Evolutionary conservation across 2,113 vertebrate genomes (phyloP), one percentile per base, ranked within the genome.

Genomic region (Thamnaconus septentrionalis): DNA sequence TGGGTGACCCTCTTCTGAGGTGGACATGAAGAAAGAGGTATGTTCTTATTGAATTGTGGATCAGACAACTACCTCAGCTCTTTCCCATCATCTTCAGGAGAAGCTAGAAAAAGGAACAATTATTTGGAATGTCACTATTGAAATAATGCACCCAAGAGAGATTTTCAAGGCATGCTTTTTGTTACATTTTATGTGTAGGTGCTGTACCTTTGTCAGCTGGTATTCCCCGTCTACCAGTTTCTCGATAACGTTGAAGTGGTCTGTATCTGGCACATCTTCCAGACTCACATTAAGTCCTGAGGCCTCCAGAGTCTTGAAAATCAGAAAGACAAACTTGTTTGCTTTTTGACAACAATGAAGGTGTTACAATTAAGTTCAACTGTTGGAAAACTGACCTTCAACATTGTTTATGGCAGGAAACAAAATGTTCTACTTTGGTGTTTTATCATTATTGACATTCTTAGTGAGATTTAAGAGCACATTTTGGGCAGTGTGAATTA

Each of bases 241-340:
- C 71, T 92, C 92, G 3, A 91, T 89, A 62, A 93, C 85, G 63
- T 51, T 90, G 64, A 93, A 93, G 68, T 93, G 92, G 66, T 93
- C 90, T 0, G 92, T 91, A 75, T 91, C 70, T 0, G 78, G 63
- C 10, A 93, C 81, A 31, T 92, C 90, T 63, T 92, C 90, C 77
- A 90, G 59, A 12, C 73, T 87, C 42, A 92, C 91, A 43, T 82
- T 86, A 6, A 92, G 71, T 41, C 88, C 90, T 1, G 84, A 71
- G 0, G 55, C 76, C 58, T 82, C 40, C 74, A 93, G 60, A 52
- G 66, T 61, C 91, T 93, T 67, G 51, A 65, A 58, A 47, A 2
- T 8, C 12, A 67, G 8, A 39, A 55, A 49, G 4, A 8, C 56
- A 0, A 66, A 5, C 1, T 31, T 50, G 7, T 31, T 31, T 31